Conservation (phyloP, 2,797 vertebrate species). For the Trematomus bernacchii region DNA sequence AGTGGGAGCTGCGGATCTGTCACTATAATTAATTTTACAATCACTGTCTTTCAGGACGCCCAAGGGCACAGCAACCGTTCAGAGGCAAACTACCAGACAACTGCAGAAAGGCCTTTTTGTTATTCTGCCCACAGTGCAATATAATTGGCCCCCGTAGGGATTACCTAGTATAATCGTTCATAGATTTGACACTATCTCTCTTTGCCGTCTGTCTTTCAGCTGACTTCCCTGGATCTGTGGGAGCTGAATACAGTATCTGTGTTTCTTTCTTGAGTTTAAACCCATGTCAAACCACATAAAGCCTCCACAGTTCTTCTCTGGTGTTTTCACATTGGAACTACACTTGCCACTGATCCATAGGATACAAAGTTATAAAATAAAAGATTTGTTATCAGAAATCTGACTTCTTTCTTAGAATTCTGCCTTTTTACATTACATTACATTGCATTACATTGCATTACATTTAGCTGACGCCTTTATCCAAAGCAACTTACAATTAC, state of each 20-base stretch:
- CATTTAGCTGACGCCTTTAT: no score
- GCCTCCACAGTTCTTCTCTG: neutral
- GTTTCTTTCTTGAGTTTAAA: slow-evolving; percentile 7
- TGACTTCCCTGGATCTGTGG: neutral
- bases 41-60: slow-evolving; percentile 34
- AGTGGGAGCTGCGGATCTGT: slow-evolving; percentile 23
- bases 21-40: slow-evolving; percentile 48
- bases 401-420: no score
- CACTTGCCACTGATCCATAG: neutral
- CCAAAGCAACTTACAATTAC: no score
- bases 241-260: slow-evolving; percentile 4
- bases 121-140: slow-evolving; percentile 40
- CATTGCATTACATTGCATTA: no score
- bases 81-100: slow-evolving; percentile 32
- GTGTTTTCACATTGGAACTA: neutral
- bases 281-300: neutral
- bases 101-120: slow-evolving; percentile 18
- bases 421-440: no score
- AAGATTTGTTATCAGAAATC: no score
- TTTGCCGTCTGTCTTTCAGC: neutral
- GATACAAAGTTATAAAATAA: neutral
- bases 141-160: slow-evolving; percentile 24
- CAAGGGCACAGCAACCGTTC: slow-evolving; percentile 49
- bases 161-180: slow-evolving; percentile 26
- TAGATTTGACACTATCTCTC: slow-evolving; percentile 20